These are phyloP conservation scores for Crenichthys baileyi DNA, from an alignment of 2,797 vertebrate genomes.

Conservation along the genomic window DNA sequence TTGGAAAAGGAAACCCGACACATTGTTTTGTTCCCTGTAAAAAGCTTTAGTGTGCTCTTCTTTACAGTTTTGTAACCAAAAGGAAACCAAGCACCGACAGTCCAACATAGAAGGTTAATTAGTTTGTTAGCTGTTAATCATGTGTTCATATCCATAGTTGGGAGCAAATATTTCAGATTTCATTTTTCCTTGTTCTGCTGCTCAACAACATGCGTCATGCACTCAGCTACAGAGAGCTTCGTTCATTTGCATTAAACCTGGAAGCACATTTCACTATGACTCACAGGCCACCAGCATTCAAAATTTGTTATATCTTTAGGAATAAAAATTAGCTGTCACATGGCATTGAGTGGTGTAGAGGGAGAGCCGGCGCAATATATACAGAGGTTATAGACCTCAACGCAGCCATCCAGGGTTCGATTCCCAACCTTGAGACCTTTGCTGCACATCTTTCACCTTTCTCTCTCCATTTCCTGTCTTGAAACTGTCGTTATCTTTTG, in stretches of 20 bases:
- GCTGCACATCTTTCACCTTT: too few relatives aligned
- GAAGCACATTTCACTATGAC: neutral
- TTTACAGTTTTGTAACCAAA: neutral
- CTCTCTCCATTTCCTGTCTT: too few relatives aligned
- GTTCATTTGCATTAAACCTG: constrained; percentile 1
- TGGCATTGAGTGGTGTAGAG: too few relatives aligned
- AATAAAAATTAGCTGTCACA: neutral
- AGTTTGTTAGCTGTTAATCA: too few relatives aligned
- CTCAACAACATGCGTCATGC: neutral
- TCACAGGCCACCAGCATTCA: neutral
- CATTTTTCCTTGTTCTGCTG: neutral
- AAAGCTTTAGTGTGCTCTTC: neutral
- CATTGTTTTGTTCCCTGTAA: neutral
- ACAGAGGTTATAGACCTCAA: too few relatives aligned
- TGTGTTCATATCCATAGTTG: neutral
- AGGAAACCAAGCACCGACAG: neutral
- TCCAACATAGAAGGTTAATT: neutral
- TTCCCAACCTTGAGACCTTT: too few relatives aligned
- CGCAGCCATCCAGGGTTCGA: too few relatives aligned
- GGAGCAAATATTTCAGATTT: neutral
- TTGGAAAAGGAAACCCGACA: neutral
- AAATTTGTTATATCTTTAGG: neutral
- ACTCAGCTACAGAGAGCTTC: neutral
- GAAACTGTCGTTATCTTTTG: too few relatives aligned
- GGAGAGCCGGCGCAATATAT: too few relatives aligned